A percentile compares a stretch with the other conserved stretches of the same genome.
Evolutionary conservation across 2,797 vertebrate genomes (phyloP).

Genomic region (Platalea minor): DNA sequence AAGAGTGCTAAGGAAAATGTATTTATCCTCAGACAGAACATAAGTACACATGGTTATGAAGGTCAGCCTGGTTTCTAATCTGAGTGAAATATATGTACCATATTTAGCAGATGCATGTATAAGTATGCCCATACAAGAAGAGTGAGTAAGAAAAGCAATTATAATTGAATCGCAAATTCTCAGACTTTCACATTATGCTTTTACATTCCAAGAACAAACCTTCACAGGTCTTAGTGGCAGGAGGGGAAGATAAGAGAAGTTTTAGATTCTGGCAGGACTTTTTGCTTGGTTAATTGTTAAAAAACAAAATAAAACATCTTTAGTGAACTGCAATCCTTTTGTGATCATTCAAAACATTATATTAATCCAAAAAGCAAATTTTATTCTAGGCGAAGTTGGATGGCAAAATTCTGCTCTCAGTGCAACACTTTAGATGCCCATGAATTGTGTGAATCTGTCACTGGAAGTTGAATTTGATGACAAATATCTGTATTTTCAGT

Average conservation of each 20-base stretch:
- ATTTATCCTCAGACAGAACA: slow-evolving; percentile 14
- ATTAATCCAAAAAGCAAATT: background rate
- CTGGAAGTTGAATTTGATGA: slow-evolving; percentile 1
- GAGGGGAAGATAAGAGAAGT: background rate
- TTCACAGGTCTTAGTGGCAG: background rate
- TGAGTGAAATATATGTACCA: slow-evolving; percentile 9
- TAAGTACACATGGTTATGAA: slow-evolving; percentile 2
- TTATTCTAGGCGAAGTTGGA: background rate
- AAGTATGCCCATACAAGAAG: slow-evolving; percentile 28
- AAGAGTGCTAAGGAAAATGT: background rate
- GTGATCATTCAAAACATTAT: background rate
- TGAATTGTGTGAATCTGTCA: background rate
- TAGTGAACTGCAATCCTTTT: background rate
- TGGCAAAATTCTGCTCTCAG: background rate
- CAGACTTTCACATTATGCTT: slow-evolving; percentile 7
- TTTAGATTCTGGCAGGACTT: background rate
- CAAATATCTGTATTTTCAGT: slow-evolving; percentile 35
- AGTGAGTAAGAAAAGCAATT: slow-evolving; percentile 59
- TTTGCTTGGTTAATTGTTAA: background rate
- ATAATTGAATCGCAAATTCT: slow-evolving; percentile 45
- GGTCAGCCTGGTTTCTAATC: slow-evolving; percentile 48
- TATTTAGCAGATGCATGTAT: slow-evolving; percentile 10
- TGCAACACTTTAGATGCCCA: slow-evolving; percentile 7
- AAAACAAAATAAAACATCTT: background rate
- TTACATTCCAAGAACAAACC: slow-evolving; percentile 5